Conservation (phyloP, 2,797 vertebrate species). For the Rallus crepitans region DNA sequence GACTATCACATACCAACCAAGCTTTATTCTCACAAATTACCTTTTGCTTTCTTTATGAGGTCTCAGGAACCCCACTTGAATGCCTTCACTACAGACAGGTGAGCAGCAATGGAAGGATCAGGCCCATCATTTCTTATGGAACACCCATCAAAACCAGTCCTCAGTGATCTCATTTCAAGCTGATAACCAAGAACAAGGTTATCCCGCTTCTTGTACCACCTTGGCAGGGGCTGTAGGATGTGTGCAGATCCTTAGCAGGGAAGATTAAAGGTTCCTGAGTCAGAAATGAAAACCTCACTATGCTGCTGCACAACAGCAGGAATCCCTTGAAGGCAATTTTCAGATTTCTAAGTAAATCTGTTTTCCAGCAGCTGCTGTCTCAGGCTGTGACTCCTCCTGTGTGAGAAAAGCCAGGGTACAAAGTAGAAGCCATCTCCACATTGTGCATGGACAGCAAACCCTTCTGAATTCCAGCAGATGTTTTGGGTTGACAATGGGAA, state of each 20-base stretch:
- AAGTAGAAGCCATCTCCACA: not conserved
- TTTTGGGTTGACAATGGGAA: conserved; percentile 9
- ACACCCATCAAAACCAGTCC: not conserved
- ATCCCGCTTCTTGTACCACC: rapidly evolving
- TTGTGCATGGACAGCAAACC: not conserved
- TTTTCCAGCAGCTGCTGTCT: not conserved
- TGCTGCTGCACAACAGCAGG: not conserved
- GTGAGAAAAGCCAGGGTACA: not conserved
- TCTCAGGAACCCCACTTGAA: rapidly evolving
- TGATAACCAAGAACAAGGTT: not conserved
- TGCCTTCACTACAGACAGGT: rapidly evolving
- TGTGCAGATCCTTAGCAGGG: not conserved
- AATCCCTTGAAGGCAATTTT: not conserved
- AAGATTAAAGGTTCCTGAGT: not conserved
- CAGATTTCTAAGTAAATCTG: not conserved
- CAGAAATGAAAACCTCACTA: not conserved
- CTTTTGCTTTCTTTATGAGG: not conserved
- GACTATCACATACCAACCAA: rapidly evolving
- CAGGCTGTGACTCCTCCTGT: not conserved
- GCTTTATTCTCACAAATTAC: not conserved
- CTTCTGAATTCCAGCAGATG: not conserved
- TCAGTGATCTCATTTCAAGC: not conserved
- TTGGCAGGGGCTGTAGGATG: not conserved
- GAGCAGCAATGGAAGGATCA: not conserved
- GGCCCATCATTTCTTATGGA: not conserved